Evolutionary conservation across 2,113 vertebrate species (phyloP).

Genomic region (Periophthalmus modestus): DNA sequence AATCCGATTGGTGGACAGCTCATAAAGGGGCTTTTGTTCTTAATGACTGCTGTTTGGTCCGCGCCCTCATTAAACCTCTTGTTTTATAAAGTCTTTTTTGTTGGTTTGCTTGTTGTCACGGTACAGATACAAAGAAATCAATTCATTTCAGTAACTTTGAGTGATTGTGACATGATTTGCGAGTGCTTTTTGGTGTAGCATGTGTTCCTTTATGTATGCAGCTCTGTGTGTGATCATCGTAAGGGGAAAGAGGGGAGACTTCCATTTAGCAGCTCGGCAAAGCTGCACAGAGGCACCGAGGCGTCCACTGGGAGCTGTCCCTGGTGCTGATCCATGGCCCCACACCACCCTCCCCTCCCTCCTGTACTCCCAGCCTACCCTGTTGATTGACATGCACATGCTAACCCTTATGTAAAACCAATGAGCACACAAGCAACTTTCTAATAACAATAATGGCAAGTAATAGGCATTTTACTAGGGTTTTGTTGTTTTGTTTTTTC

Average conservation of each 20-base stretch:
- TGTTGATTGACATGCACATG: constrained; percentile 73
- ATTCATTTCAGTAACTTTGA: not conserved
- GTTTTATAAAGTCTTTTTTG: not conserved
- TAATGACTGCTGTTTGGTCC: constrained; percentile 5
- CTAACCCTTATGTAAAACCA: constrained; percentile 16
- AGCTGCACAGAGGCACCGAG: constrained; percentile 51
- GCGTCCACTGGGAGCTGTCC: constrained; percentile 72
- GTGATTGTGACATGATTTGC: not conserved
- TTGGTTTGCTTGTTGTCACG: not conserved
- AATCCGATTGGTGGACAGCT: constrained; percentile 2
- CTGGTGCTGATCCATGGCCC: constrained; percentile 71
- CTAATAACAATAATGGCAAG: not conserved
- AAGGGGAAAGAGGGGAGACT: constrained; percentile 47
- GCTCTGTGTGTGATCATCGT: constrained; percentile 19
- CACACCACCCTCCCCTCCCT: constrained; percentile 18
- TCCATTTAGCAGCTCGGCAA: constrained; percentile 59
- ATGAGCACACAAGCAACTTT: not conserved
- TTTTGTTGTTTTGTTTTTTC: no score
- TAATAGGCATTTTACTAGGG: not conserved
- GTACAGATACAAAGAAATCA: not conserved
- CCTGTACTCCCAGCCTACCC: constrained; percentile 11
- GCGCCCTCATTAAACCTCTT: constrained; percentile 4
- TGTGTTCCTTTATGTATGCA: constrained; percentile 15
- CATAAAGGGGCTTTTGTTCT: constrained; percentile 11
- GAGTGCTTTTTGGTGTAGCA: constrained; percentile 29